Conservation (phyloP, 2,797 vertebrate genomes). For the Lepilemur septentrionalis region DNA sequence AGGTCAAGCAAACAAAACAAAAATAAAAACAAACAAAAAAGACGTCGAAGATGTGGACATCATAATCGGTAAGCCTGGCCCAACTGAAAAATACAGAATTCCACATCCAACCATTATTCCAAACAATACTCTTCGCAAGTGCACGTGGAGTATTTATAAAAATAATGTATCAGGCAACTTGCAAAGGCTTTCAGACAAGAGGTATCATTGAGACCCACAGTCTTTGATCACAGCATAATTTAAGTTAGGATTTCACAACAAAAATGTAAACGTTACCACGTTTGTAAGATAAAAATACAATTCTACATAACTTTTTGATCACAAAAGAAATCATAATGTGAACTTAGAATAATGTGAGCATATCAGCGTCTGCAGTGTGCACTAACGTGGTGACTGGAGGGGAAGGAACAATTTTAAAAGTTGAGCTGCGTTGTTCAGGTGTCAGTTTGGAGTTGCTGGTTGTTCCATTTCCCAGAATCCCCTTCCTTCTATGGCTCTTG, state of each 20-base stretch:
- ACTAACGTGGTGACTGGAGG: too few relatives aligned
- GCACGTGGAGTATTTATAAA: background rate
- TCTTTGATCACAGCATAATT: background rate
- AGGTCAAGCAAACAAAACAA: background rate
- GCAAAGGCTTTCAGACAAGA: background rate
- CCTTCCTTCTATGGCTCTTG: background rate
- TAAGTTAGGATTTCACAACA: background rate
- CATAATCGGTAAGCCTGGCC: background rate
- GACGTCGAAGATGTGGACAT: background rate
- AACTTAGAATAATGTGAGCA: background rate
- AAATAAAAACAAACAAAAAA: background rate
- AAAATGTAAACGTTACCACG: background rate
- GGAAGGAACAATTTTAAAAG: too few relatives aligned
- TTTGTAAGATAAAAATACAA: background rate
- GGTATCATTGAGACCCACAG: background rate
- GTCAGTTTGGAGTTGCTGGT: background rate
- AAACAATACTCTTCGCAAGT: background rate
- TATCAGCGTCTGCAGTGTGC: accelerated
- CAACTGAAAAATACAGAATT: background rate
- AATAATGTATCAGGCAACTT: background rate
- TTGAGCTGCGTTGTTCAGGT: accelerated
- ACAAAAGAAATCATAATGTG: background rate
- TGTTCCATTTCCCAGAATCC: background rate
- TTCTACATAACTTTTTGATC: background rate
- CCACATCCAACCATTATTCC: background rate